phyloP scores from a whole-genome alignment of 1,140 invertebrate genomes.

The Habropoda laboriosa region DNA sequence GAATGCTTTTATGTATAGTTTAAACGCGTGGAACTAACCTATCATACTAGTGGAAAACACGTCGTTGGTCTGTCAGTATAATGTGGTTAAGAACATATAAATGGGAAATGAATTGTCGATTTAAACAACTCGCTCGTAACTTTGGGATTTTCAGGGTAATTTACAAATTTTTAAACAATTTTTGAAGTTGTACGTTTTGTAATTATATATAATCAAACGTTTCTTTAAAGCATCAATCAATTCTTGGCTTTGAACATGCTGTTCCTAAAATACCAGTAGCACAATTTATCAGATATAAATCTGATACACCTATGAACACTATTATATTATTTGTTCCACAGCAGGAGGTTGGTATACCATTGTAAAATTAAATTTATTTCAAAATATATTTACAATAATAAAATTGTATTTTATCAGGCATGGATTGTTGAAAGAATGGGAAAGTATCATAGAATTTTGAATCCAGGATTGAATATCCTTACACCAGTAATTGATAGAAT shows the following conservation, averaged over 20 bases:
- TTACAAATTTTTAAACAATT: not conserved
- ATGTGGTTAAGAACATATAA: constrained; percentile 44
- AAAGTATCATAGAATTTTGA: constrained; percentile 95
- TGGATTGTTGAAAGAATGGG: constrained; percentile 99
- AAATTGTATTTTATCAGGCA: constrained; percentile 84
- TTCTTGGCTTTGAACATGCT: constrained; percentile 56
- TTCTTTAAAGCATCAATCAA: constrained; percentile 67
- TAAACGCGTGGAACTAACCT: not conserved
- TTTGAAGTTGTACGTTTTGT: too few relatives aligned
- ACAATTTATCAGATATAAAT: constrained; percentile 82
- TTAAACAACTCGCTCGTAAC: constrained; percentile 59
- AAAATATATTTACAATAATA: constrained; percentile 28
- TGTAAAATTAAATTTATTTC: not conserved
- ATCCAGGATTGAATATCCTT: constrained; percentile 97
- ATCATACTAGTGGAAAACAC: not conserved
- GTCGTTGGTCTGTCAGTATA: not conserved
- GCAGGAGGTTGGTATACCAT: constrained; percentile 89
- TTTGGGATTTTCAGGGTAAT: constrained; percentile 65
- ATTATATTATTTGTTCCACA: constrained; percentile 98
- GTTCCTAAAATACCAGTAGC: constrained; percentile 31
- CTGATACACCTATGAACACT: constrained; percentile 93
- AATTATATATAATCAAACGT: constrained; percentile 10
- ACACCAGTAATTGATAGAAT: constrained; percentile 96
- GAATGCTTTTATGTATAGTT: not conserved
- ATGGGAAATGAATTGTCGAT: constrained; percentile 49